Base-by-base conservation (phyloP, 2,888 invertebrate species). In the Caenorhabditis sinica region DNA sequence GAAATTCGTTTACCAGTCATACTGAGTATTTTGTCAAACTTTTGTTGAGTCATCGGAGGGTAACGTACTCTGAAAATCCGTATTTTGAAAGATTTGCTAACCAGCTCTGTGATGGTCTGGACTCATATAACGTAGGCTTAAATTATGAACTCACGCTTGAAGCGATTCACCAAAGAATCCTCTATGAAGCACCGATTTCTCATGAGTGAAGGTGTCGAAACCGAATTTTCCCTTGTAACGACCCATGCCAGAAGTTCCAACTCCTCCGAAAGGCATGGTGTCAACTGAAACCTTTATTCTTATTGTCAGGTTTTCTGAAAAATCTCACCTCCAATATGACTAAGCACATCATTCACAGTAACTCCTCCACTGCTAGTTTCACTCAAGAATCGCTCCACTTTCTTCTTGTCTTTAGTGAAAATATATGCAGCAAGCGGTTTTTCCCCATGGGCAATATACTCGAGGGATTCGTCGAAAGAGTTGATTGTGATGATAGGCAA, bases 221-320 rank as follows among this genome's bases (percentile, higher is more conserved):
- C 96, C 95, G 85, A 90, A 93, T 89, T 93, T 93, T 79, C 98
- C 99, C 93, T 98, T 97, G 94, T 98, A 98, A 0, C 95, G 85
- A 56, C 97, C 97, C 94, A 97, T 96, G 63, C 99, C 99, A 93
- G 97, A 97, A 90, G 83, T 88, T 4, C 99, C 99, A 71, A 99
- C 96, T 13, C 99, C 99, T 72, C 99, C 98, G 93, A 99, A 99
- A 0, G 98, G 98, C 83, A 99, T 94, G n/a, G 96, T 95, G 74
- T 96, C 96, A 93, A 97, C 97, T 69, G 40, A 40, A 69, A 96
- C 92, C 8, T 40, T 40, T 40, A n/a, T n/a, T n/a, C n/a, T 13
- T 40, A 40, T 40, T 2, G 13, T 40, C 6, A 2, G 13, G 91
- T 90, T 51, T 0, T 28, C 25, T 49, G 30, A 56, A 40, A 60